phyloP scores from a whole-genome alignment of 2,888 invertebrate species.

The Herminia tarsipennalis region DNA sequence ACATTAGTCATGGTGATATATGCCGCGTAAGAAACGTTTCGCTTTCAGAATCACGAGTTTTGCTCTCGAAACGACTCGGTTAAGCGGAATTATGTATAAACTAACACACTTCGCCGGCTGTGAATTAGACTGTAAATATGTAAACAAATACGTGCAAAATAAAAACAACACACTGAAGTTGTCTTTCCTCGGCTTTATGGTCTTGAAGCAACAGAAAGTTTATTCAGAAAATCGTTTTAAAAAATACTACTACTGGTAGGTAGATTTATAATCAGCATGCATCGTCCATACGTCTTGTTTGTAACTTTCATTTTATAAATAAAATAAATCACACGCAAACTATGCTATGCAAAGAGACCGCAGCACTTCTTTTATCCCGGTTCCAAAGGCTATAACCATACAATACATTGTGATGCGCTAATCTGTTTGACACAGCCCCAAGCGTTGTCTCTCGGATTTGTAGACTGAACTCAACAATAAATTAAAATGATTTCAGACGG shows the following conservation, averaged over 20 bases:
- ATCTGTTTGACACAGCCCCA: conserved; percentile 69
- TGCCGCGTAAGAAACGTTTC: conserved; percentile 56
- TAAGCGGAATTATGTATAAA: conserved; percentile 40
- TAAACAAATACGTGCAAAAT: conserved; percentile 32
- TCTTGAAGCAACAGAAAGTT: background rate
- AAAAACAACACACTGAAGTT: background rate
- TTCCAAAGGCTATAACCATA: conserved; percentile 67
- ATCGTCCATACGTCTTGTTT: conserved; percentile 60
- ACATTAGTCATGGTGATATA: conserved; percentile 46
- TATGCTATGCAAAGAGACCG: conserved; percentile 52
- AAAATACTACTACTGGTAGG: background rate
- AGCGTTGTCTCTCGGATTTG: conserved; percentile 69
- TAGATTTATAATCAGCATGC: conserved; percentile 49
- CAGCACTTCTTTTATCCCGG: conserved; percentile 62
- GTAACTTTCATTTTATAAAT: conserved; percentile 65
- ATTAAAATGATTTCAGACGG: conserved; percentile 51
- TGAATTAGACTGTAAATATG: conserved; percentile 45
- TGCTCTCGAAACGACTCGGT: conserved; percentile 69
- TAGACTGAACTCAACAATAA: conserved; percentile 63
- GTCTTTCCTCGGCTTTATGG: conserved; percentile 3
- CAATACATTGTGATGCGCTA: conserved; percentile 73
- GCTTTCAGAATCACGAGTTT: conserved; percentile 78
- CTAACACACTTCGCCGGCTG: conserved; percentile 35
- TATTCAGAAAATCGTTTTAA: no score
- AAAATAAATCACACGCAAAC: conserved; percentile 59